Conservation (phyloP, 1,140 invertebrate genomes). For the Papilio polyxenes region DNA sequence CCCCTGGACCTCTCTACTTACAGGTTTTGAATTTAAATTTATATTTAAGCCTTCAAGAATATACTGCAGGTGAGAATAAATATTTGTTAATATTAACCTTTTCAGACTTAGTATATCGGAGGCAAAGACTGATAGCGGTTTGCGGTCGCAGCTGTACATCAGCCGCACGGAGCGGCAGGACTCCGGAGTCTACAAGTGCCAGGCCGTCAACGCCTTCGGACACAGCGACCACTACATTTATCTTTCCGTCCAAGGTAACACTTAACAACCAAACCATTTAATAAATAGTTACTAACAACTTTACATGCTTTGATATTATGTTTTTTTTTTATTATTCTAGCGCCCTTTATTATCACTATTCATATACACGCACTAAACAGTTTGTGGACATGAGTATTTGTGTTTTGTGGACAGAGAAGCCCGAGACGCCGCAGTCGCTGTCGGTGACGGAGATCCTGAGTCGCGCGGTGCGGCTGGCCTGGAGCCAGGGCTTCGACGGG, state of each 20-base stretch:
- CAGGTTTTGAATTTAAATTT: conserved; percentile 67
- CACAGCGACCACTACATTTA: conserved; percentile 91
- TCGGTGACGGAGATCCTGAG: conserved; percentile 86
- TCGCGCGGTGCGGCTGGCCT: conserved; percentile 86
- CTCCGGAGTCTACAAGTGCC: conserved; percentile 92
- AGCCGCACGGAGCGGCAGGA: conserved; percentile 87
- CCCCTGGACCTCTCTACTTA: conserved; percentile 86
- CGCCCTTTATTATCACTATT: not conserved
- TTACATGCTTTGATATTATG: not conserved
- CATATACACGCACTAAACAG: not conserved
- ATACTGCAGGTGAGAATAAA: not conserved
- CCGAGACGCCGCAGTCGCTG: conserved; percentile 85
- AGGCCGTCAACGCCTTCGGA: conserved; percentile 91
- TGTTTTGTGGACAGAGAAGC: conserved; percentile 82
- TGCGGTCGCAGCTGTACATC: conserved; percentile 87
- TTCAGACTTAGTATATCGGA: conserved; percentile 84
- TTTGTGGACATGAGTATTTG: not conserved
- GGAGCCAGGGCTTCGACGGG: conserved; percentile 90
- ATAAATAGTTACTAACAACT: not conserved
- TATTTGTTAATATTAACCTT: conserved; percentile 24
- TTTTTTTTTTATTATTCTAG: not conserved
- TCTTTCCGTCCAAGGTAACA: conserved; percentile 90
- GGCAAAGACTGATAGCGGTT: conserved; percentile 86
- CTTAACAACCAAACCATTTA: conserved; percentile 9
- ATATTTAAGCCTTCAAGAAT: not conserved